Evolutionary conservation across 64 coral and sea anemone species (phyloP).

Genomic region (Platygyra sinensis): DNA sequence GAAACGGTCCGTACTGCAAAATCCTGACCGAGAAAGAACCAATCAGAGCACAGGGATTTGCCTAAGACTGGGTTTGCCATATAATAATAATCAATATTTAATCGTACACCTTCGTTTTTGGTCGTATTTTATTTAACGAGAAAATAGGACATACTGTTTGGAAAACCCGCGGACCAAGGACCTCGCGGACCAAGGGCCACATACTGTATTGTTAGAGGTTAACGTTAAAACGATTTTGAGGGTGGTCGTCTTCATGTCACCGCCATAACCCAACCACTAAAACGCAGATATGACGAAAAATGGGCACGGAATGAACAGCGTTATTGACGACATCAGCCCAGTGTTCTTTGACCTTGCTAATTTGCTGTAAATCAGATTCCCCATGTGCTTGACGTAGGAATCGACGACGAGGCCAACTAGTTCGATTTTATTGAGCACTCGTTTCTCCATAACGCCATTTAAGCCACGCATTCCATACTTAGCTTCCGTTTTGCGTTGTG

Average conservation of each 20-base stretch:
- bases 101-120: too few species aligned
- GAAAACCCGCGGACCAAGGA: too few species aligned
- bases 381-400: conserved; percentile 51
- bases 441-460: conserved; percentile 38
- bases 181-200: too few species aligned
- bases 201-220: not conserved
- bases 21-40: too few species aligned
- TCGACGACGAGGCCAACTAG: conserved; percentile 59
- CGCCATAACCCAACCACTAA: conserved; percentile 46
- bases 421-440: conserved; percentile 45
- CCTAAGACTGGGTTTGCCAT: too few species aligned
- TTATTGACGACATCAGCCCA: conserved; percentile 49
- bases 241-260: conserved; percentile 32
- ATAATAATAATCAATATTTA: too few species aligned
- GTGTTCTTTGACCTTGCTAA: conserved; percentile 33
- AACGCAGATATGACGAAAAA: conserved; percentile 55
- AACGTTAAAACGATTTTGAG: conserved; percentile 35
- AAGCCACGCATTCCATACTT: conserved; percentile 60
- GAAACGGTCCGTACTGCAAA: too few species aligned
- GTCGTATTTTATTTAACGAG: too few species aligned
- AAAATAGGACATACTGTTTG: too few species aligned
- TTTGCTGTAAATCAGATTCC: not conserved
- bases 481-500: conserved; percentile 47
- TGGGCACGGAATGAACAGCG: conserved; percentile 41
- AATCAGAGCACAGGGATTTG: too few species aligned